These are phyloP conservation scores for Cryptocephalus moraei DNA, from an alignment of 2,888 invertebrate species.

Conservation along the genomic window DNA sequence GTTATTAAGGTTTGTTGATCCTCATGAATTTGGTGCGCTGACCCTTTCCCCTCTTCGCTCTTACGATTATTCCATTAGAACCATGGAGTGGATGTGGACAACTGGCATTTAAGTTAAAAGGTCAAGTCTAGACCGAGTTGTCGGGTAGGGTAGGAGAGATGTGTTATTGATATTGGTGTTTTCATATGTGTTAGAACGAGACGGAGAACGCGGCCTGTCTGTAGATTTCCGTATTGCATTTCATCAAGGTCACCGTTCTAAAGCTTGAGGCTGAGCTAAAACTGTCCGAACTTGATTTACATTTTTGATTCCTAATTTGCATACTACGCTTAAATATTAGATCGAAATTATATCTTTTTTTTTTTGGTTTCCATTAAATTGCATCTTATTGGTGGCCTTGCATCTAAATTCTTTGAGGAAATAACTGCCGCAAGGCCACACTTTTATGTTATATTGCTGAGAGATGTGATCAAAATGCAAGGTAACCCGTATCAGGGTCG, in stretches of 20 bases:
- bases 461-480: slow-evolving; percentile 12
- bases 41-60: slow-evolving; percentile 9
- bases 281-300: no score
- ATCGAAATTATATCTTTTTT: slow-evolving; percentile 3
- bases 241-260: slow-evolving; percentile 33
- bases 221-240: slow-evolving; percentile 31
- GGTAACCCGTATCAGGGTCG: slow-evolving; percentile 21
- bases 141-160: neutral
- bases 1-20: slow-evolving; percentile 13
- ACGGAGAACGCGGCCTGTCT: neutral
- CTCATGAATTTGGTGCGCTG: slow-evolving; percentile 11
- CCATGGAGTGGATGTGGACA: slow-evolving; percentile 27
- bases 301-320: no score
- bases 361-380: slow-evolving; percentile 6
- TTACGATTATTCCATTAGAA: slow-evolving; percentile 12
- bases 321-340: slow-evolving; percentile 1
- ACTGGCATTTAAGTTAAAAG: slow-evolving; percentile 33
- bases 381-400: slow-evolving; percentile 12
- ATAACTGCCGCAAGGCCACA: slow-evolving; percentile 7
- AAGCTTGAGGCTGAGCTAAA: slow-evolving; percentile 14
- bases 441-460: slow-evolving; percentile 7
- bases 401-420: slow-evolving; percentile 12
- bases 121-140: slow-evolving; percentile 21
- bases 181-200: neutral
- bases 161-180: slow-evolving; percentile 11